phyloP scores from a whole-genome alignment of 2,113 vertebrate genomes.

The Piaya cayana region DNA sequence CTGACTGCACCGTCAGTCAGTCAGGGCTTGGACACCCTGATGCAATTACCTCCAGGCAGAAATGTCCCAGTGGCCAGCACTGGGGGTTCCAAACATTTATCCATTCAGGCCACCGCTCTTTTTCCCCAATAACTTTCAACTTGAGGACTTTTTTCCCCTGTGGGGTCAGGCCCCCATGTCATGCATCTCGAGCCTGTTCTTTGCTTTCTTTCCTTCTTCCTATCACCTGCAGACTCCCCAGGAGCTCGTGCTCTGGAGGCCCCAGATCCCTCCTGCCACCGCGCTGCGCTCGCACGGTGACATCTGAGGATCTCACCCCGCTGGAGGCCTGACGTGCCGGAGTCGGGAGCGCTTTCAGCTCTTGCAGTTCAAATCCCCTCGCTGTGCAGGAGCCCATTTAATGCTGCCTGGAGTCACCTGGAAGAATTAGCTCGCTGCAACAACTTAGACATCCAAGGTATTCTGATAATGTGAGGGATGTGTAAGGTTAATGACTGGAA shows the following conservation, averaged over 20 bases:
- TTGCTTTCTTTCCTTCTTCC: neutral
- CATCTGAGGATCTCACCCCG: conserved; percentile 24
- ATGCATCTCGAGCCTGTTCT: rapidly evolving
- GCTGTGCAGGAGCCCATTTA: conserved; percentile 51
- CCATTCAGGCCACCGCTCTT: neutral
- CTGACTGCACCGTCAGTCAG: neutral
- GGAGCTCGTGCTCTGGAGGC: neutral
- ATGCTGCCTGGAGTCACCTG: conserved; percentile 57
- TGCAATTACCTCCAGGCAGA: neutral
- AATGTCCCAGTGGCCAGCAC: neutral
- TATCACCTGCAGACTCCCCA: rapidly evolving
- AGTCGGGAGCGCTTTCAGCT: conserved; percentile 43
- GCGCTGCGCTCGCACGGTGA: neutral
- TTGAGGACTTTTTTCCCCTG: neutral
- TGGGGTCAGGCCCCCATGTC: rapidly evolving
- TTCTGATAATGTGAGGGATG: conserved; percentile 53
- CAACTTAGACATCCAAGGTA: conserved; percentile 32
- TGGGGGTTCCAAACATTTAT: neutral
- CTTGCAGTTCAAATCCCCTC: conserved; percentile 36
- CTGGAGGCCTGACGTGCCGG: conserved; percentile 15
- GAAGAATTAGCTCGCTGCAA: conserved; percentile 52
- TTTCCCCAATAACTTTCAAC: rapidly evolving
- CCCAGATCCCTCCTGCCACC: neutral
- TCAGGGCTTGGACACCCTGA: neutral
- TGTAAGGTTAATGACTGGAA: conserved; percentile 69